Evolutionary conservation across 2,797 vertebrate species (phyloP).

Genomic region (Ctenochaetus hawaiiensis): DNA sequence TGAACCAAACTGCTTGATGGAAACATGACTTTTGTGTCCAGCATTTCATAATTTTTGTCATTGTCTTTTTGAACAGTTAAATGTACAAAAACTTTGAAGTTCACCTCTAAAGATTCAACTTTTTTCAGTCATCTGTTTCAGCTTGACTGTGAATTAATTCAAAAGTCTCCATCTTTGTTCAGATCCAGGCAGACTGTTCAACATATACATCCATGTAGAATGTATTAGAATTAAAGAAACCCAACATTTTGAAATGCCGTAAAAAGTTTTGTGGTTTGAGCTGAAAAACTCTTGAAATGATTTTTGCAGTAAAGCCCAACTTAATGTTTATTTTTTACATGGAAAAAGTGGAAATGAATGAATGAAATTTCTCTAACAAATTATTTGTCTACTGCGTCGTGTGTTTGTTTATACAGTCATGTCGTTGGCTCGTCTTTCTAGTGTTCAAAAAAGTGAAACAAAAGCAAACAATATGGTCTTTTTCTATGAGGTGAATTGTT

Average conservation of each 20-base stretch:
- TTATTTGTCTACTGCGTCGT: slow-evolving; percentile 23
- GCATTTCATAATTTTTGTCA: background rate
- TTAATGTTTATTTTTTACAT: slow-evolving; percentile 73
- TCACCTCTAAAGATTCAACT: slow-evolving; percentile 8
- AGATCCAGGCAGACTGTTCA: background rate
- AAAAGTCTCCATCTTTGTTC: background rate
- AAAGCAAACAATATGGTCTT: background rate
- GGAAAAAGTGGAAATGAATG: slow-evolving; percentile 49
- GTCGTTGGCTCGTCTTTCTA: background rate
- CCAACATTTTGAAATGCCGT: background rate
- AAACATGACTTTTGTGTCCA: background rate
- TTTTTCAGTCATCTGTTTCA: slow-evolving; percentile 7
- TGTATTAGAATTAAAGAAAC: slow-evolving; percentile 18
- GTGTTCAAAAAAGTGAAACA: background rate
- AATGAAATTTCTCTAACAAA: slow-evolving; percentile 50
- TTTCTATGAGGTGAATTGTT: background rate
- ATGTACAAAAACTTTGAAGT: background rate
- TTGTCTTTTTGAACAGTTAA: slow-evolving; percentile 4
- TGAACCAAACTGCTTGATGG: background rate
- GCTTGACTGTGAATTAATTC: background rate
- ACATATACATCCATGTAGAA: slow-evolving; percentile 1
- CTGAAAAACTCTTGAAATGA: background rate
- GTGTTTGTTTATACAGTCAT: background rate
- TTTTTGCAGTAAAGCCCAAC: slow-evolving; percentile 18
- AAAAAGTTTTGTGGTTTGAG: background rate